A percentile compares a stretch with the other conserved stretches of the same genome.
These are phyloP conservation scores for Callyntrura guangdongensis DNA, from an alignment of 2,888 invertebrate species.

Conservation along the genomic window DNA sequence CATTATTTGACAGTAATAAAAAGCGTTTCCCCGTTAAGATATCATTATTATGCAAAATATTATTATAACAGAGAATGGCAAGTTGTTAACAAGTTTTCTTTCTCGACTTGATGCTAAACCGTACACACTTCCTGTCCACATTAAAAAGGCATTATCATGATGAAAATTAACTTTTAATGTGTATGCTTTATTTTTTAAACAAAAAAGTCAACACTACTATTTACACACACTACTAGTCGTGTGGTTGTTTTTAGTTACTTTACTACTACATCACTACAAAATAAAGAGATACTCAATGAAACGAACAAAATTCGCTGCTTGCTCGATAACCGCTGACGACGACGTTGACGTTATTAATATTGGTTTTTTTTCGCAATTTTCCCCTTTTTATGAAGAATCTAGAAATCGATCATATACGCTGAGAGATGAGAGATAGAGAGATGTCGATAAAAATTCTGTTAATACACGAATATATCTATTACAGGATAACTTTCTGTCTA, in stretches of 20 bases:
- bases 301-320: constrained; percentile 11
- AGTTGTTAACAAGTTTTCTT: constrained; percentile 14
- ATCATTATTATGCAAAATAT: constrained; percentile 25
- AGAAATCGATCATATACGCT: background rate
- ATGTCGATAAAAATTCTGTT: constrained; percentile 7
- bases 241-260: constrained; percentile 13
- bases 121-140: constrained; percentile 9
- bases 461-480: background rate
- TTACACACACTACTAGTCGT: constrained; percentile 48
- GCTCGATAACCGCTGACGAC: constrained; percentile 4
- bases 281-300: constrained; percentile 34
- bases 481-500: constrained; percentile 21
- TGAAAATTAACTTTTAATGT: constrained; percentile 31
- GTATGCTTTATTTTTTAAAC: constrained; percentile 35
- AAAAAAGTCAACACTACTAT: constrained; percentile 21
- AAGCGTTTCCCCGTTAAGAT: constrained; percentile 39
- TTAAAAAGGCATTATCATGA: constrained; percentile 66
- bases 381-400: background rate
- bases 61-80: constrained; percentile 55
- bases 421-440: constrained; percentile 6
- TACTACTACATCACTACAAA: constrained; percentile 50
- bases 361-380: constrained; percentile 1
- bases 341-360: background rate
- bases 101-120: no score
- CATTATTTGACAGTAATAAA: constrained; percentile 27